Base-by-base conservation (phyloP, 2,113 vertebrate species). In the Ivindomyrus marchei region DNA sequence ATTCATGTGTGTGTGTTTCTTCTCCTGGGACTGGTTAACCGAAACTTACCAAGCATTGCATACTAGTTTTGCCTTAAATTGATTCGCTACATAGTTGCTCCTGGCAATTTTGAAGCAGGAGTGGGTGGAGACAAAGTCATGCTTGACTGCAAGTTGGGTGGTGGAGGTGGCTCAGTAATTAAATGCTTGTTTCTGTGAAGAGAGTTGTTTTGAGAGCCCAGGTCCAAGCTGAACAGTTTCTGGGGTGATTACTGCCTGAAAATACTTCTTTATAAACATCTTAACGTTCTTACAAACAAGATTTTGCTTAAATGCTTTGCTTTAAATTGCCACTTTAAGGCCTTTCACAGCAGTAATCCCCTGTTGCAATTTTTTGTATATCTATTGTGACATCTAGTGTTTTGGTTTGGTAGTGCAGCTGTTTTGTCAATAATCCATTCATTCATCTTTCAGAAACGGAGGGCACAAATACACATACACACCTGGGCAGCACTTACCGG, bases 51-150 rank as follows among this genome's bases (percentile, higher is more conserved):
- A 52, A 52, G 17, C 47, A 53, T 1, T 19, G 42, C 39, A 62
- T 17, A 42, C 19, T 45, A 47, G 7, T 39, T 42, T 53, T 24
- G n/a, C 87, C 92, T 92, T 93, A 90, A 93, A 93, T 80, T 91
- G 91, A 93, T 92, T 87, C 17, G 49, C 88, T 92, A 89, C 91
- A 87, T 62, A 50, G 62, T 70, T 70, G 91, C 92, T 89, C 90
- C 90, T 90, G 90, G 93, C 91, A 92, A 89, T 88, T 93, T 93
- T 93, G 93, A 93, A 89, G 92, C 84, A 93, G 93, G 94, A 94
- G 91, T 92, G 90, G 89, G 92, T 84, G 92, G 92, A 93, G 92
- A 91, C 91, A n/a, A 66, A 92, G 83, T 86, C 42, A 84, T 92
- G 83, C 89, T 89, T 92, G 91, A 94, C 90, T 90, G 91, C 88